Evolutionary conservation across 2,888 invertebrate species (phyloP), one percentile per base, ranked within the genome.

Genomic region (Morpho achilles): DNA sequence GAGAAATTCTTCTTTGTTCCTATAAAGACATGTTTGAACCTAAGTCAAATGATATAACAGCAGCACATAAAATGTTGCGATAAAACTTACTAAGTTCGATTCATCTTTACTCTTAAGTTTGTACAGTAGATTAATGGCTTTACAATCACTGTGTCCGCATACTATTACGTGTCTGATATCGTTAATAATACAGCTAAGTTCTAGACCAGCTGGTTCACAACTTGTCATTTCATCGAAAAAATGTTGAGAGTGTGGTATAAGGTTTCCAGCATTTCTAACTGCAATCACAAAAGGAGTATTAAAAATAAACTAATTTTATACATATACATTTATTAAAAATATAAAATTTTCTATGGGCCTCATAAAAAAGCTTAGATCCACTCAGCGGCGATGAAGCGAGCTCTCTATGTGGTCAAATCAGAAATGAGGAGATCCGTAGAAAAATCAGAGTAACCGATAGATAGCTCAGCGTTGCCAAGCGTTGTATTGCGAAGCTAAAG

Each of bases 71-170:
- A 16, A 32, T 32, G 32, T 32, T 32, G 32, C 3, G 32, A 5
- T 22, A 44, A 52, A 65, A 76, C 86, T 79, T 71, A 87, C 89
- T 62, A 73, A 69, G 72, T 79, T 87, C 3, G 96, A 93, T 80
- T 95, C 94, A 76, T 96, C 94, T 67, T 94, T 94, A 84, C 96
- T 95, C 73, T 94, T 94, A 57, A 98, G 84, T 72, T 95, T 93
- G 79, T 97, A 96, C 2, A 99, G 89, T 58, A 98, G 92, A 91
- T 98, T 98, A 95, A 99, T 98, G 3, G 99, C 99, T 93, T 98
- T 99, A 81, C 99, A 99, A 79, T 99, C 99, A 63, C 98, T 98
- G 79, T 99, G 99, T 0, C 99, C 99, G 77, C 98, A 98, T 3
- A 99, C 97, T 64, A 99, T 96, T 46, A 99, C 94, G 76, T 99